Evolutionary conservation across 92 coral and sea anemone genomes (phyloP), one percentile per base, ranked within the genome.

Genomic region (Heteractis magnifica): DNA sequence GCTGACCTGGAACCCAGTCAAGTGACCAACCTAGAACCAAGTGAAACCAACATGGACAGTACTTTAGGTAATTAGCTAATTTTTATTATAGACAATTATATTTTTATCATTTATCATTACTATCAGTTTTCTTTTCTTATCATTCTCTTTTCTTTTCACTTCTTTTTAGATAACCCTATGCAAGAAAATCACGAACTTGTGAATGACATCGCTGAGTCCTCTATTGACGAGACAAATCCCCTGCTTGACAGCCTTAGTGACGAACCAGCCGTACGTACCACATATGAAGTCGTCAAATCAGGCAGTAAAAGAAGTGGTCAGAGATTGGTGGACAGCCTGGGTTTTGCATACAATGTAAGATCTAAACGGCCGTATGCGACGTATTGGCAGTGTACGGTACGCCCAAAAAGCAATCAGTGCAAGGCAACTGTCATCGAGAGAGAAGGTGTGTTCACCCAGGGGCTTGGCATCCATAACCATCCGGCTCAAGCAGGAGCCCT

Each of bases 381-480:
- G 2, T 89, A 89, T 81, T 89, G 92, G 87, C 92, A 89, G 74
- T 89, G 92, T 59, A 89, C 92, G 16, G 86, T 86, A 19, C 84
- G 84, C 19, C 90, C 90, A 1, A 87, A 87, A 44, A 74, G 79
- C 1, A 87, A 83, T 49, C 86, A 76, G 59, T 85, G 87, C 77
- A 85, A 86, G 74, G 89, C 87, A 13, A 58, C 87, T 19, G 92
- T 88, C 56, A 60, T 70, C 49, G 86, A 85, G 83, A 79, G 86
- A 72, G 85, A 80, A 21, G 92, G 92, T 0, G 49, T n/a, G 26
- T 89, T 50, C 77, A 75, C 49, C 19, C 52, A 89, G 52, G 92
- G 86, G 11, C 71, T 56, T 77, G 18, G 53, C 76, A 51, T 76
- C n/a, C 92, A 89, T 71, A 79, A 75, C 86, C 89, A 89, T 59